Base-by-base conservation (phyloP, 2,888 invertebrate genomes). In the Ephialtes manifestator region DNA sequence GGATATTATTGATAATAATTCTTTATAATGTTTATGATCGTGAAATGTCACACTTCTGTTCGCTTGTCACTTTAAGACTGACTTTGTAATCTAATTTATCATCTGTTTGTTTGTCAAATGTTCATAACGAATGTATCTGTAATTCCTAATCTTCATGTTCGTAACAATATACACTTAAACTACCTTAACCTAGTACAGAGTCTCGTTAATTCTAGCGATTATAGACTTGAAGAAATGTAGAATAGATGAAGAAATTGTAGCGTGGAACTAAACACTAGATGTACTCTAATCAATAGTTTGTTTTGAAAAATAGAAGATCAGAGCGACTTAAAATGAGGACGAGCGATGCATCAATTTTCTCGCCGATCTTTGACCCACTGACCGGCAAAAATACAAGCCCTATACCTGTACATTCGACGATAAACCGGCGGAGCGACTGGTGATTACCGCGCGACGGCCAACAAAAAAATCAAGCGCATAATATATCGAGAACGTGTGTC, bases 311-410 rank as follows among this genome's bases (percentile, higher is more conserved):
- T 63, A 63, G 35, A 63, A 31, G n/a, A 7, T 15, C n/a, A 53
- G 20, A 13, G 24, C 72, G 55, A 83, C 35, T 31, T n/a, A 53
- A 78, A 83, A 79, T 58, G 76, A 72, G 79, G 76, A 65, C 83
- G 85, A 81, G 68, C 63, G 70, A 71, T 39, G 46, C 60, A 20
- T 70, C 35, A 68, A 75, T 46, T 76, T 81, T 81, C 74, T 35
- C 84, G 77, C 70, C 84, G 84, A 84, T 84, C 78, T 81, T 78
- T 78, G 84, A 86, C 86, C 86, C 77, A 86, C 86, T 86, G 84
- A 86, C 86, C 86, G 81, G 80, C 53, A 67, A 79, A 84, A 81
- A 84, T 81, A 70, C 74, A 84, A 81, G 71, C 24, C n/a, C n/a
- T n/a, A n/a, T n/a, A n/a, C n/a, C 24, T 15, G 55, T 18, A 43